Evolutionary conservation across 2,113 vertebrate species (phyloP).

Genomic region (Leucopsar rothschildi): DNA sequence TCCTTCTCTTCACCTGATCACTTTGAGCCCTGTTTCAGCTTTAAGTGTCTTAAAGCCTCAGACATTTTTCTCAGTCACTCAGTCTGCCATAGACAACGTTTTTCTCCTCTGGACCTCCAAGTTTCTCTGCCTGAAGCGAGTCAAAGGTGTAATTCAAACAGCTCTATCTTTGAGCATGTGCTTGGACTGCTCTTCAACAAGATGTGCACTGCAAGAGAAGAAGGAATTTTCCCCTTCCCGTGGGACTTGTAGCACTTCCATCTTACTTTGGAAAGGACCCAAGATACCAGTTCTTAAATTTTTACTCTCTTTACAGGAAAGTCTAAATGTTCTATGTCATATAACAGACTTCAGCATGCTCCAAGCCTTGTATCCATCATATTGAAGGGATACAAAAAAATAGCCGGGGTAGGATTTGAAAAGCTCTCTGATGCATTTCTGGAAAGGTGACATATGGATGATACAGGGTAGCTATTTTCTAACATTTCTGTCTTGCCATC

Average conservation of each 20-base stretch:
- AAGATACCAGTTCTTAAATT: neutral
- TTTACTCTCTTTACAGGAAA: neutral
- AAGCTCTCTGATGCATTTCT: neutral
- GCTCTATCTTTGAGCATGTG: neutral
- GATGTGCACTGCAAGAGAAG: neutral
- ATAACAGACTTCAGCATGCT: neutral
- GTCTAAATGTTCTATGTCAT: neutral
- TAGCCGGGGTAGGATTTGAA: neutral
- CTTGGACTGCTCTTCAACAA: neutral
- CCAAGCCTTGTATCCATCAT: neutral
- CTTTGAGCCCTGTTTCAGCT: neutral
- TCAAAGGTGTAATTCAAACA: neutral
- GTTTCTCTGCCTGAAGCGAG: neutral
- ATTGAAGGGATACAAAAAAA: neutral
- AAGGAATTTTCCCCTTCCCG: neutral
- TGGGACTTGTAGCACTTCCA: neutral
- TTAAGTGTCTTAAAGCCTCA: neutral
- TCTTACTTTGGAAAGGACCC: constrained; percentile 17
- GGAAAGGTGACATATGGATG: neutral
- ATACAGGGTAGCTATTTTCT: neutral
- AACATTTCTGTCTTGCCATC: neutral
- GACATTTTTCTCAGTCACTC: neutral
- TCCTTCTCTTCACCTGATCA: neutral
- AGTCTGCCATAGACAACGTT: neutral
- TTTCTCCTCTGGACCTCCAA: neutral